Conservation (phyloP, 2,113 vertebrate species). For the Ameiurus melas region DNA sequence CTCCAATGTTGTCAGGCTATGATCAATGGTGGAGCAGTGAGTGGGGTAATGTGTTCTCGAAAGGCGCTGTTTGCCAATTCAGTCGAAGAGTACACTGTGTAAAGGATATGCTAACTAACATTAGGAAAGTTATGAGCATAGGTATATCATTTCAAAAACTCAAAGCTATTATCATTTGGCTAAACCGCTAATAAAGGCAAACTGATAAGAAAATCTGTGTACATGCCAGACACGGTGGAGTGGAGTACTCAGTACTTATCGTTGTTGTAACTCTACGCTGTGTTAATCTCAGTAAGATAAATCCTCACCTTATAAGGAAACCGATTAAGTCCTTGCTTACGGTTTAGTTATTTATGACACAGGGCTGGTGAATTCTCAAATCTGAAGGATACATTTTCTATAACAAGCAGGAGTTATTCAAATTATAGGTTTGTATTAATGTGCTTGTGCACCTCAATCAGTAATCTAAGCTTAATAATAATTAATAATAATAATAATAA, state of each 20-base stretch:
- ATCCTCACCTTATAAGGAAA: background rate
- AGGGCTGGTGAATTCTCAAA: background rate
- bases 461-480: background rate
- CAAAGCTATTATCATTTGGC: background rate
- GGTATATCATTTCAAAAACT: background rate
- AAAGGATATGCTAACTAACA: background rate
- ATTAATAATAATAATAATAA: background rate
- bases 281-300: background rate
- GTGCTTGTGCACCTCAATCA: background rate
- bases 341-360: background rate
- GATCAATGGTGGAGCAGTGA: constrained; percentile 29
- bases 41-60: background rate
- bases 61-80: background rate
- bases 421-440: background rate
- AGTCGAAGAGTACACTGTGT: background rate
- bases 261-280: constrained; percentile 2
- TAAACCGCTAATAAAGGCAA: background rate
- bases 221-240: constrained; percentile 1
- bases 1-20: constrained; percentile 29
- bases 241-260: constrained; percentile 27
- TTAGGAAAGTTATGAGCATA: background rate
- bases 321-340: background rate
- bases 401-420: background rate
- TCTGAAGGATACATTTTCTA: background rate
- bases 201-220: constrained; percentile 27